phyloP scores from a whole-genome alignment of 2,113 vertebrate genomes.

The Pseudorhombus dupliciocellatus region DNA sequence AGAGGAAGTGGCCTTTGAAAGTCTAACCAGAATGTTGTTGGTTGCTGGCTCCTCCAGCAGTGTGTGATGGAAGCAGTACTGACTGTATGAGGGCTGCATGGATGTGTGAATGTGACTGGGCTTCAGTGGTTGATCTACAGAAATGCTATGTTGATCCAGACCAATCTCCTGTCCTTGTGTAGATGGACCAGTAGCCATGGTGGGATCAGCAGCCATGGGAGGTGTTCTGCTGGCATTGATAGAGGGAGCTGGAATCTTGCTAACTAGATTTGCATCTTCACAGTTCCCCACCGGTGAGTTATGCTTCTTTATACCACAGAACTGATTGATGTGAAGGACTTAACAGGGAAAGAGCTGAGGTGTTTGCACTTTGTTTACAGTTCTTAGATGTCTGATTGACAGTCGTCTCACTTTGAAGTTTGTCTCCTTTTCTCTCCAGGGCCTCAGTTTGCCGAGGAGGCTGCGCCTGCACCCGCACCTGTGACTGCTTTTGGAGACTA shows the following conservation, averaged over 20 bases:
- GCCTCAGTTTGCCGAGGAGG: conserved; percentile 89
- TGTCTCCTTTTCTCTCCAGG: conserved; percentile 71
- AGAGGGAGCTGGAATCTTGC: conserved; percentile 93
- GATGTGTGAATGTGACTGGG: neutral
- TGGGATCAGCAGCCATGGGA: conserved; percentile 94
- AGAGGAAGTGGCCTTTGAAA: neutral
- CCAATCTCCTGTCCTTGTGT: conserved; percentile 7
- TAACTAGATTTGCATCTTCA: conserved; percentile 92
- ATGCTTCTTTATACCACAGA: neutral
- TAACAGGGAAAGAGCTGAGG: neutral
- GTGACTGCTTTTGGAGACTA: conserved; percentile 91
- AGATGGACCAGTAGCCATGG: conserved; percentile 96
- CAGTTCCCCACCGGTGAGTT: conserved; percentile 92
- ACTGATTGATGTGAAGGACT: neutral
- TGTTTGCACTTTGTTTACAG: neutral
- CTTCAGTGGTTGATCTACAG: too few species aligned
- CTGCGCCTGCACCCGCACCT: conserved; percentile 83
- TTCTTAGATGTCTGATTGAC: neutral
- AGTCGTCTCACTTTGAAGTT: neutral
- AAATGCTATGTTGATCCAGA: too few species aligned
- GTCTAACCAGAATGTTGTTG: neutral
- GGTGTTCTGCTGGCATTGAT: conserved; percentile 94
- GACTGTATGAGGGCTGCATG: too few species aligned
- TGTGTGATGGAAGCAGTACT: too few species aligned
- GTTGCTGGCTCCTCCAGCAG: too few species aligned